Conservation (phyloP, 2,797 vertebrate genomes). For the Xyrichtys novacula region DNA sequence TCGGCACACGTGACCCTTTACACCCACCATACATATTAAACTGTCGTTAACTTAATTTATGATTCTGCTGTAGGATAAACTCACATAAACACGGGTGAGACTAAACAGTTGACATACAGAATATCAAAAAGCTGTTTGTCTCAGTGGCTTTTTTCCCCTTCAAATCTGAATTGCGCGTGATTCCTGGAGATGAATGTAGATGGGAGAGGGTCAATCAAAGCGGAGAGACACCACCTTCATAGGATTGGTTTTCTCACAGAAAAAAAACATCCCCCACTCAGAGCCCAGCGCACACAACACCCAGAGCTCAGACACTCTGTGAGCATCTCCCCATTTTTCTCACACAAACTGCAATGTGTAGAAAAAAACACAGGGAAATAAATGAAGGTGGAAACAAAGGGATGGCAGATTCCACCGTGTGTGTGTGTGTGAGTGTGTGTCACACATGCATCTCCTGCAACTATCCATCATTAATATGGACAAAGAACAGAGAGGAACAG, state of each 20-base stretch:
- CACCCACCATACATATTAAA: background rate
- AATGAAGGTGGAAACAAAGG: constrained; percentile 79
- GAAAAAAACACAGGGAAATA: constrained; percentile 69
- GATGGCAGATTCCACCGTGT: constrained; percentile 67
- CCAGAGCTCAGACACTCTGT: constrained; percentile 33
- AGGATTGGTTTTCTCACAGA: constrained; percentile 34
- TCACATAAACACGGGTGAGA: background rate
- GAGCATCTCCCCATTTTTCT: constrained; percentile 63
- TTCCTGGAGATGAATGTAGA: constrained; percentile 32
- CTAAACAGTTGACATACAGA: background rate
- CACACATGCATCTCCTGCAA: constrained; percentile 54
- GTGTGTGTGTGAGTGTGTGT: constrained; percentile 35
- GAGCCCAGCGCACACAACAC: constrained; percentile 34
- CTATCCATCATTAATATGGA: constrained; percentile 76
- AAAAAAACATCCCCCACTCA: constrained; percentile 61
- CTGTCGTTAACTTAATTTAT: too few relatives aligned
- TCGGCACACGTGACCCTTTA: too few relatives aligned
- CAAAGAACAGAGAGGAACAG: constrained; percentile 63
- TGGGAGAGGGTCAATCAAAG: constrained; percentile 52
- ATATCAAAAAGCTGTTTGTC: constrained; percentile 9
- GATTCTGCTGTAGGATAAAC: too few relatives aligned
- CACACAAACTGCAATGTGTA: constrained; percentile 73
- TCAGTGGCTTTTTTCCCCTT: constrained; percentile 6
- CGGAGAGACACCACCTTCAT: constrained; percentile 53
- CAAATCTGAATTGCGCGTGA: constrained; percentile 11